A percentile compares a stretch with the other conserved stretches of the same genome.
phyloP scores from a whole-genome alignment of 2,113 vertebrate genomes.

The Myiagra hebetior region DNA sequence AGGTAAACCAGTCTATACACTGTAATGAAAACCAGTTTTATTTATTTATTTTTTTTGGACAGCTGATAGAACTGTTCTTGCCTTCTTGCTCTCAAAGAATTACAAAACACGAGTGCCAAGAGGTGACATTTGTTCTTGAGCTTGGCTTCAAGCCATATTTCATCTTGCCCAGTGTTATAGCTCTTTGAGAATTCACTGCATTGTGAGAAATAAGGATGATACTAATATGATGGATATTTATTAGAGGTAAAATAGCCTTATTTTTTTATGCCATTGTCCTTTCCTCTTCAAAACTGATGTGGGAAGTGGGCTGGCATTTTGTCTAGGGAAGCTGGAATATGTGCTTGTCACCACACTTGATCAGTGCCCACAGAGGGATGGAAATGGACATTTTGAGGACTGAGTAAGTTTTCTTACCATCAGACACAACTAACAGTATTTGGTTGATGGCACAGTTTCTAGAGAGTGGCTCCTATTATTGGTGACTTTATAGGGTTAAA shows the following conservation, averaged over 20 bases:
- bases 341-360: neutral
- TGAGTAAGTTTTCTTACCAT: neutral
- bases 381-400: neutral
- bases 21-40: neutral
- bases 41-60: neutral
- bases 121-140: neutral
- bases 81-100: neutral
- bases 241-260: neutral
- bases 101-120: neutral
- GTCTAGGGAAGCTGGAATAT: neutral
- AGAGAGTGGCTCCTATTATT: neutral
- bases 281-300: neutral
- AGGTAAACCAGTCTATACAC: neutral
- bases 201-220: neutral
- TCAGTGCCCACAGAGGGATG: neutral
- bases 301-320: neutral
- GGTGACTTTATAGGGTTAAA: neutral
- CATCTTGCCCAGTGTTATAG: neutral
- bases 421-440: neutral
- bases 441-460: neutral
- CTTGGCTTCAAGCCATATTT: neutral
- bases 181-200: neutral
- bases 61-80: neutral
- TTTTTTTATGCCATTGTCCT: neutral
- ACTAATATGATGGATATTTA: neutral